These are phyloP conservation scores for Eutolmus rufibarbis DNA, from an alignment of 2,888 invertebrate genomes.

Conservation along the genomic window DNA sequence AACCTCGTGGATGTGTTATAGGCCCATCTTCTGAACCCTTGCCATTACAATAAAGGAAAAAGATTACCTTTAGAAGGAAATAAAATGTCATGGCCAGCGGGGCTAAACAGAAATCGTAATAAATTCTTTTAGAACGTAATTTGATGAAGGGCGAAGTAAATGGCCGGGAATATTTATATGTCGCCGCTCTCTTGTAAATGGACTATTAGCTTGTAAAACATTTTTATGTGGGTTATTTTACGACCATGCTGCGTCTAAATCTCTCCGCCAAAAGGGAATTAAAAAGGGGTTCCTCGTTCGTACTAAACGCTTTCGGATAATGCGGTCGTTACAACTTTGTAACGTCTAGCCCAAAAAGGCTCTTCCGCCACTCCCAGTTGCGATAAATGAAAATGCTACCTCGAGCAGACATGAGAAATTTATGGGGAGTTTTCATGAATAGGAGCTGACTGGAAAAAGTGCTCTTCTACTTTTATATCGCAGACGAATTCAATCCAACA, in stretches of 20 bases:
- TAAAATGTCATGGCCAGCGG: background rate
- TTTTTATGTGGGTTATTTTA: conserved; percentile 19
- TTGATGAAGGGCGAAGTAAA: conserved; percentile 2
- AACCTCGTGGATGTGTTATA: background rate
- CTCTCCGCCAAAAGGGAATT: background rate
- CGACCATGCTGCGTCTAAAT: background rate
- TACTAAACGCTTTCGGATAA: background rate
- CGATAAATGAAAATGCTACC: background rate
- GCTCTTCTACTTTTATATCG: background rate
- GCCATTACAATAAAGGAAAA: background rate
- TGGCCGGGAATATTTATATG: conserved; percentile 7
- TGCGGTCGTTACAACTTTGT: background rate
- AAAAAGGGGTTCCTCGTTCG: background rate
- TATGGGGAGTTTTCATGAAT: background rate
- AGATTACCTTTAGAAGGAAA: background rate
- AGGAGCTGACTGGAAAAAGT: background rate
- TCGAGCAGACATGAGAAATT: background rate
- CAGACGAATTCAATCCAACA: background rate
- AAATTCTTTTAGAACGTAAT: background rate
- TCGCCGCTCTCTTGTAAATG: conserved; percentile 17
- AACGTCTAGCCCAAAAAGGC: background rate
- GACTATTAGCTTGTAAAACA: conserved; percentile 23
- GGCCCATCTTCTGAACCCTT: background rate
- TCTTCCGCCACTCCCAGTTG: background rate
- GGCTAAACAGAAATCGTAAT: background rate